Evolutionary conservation across 2,113 vertebrate genomes (phyloP), one percentile per base, ranked within the genome.

Genomic region (Vombatus ursinus): DNA sequence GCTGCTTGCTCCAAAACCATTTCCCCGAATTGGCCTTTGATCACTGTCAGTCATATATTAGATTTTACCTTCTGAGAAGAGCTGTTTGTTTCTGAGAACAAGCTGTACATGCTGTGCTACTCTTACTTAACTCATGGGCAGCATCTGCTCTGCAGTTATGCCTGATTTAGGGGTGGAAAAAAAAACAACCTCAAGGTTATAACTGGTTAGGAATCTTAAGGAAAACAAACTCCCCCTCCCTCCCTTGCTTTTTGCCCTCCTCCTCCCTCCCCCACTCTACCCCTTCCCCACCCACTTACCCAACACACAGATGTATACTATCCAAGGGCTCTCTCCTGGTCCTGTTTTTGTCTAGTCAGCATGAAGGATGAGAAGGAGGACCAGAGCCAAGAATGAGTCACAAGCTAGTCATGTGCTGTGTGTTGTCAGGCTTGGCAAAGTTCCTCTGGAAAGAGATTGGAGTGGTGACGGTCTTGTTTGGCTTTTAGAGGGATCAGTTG

Each of bases 51-150:
- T 94, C 90, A 61, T 94, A 50, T 94, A 96, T 96, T 96, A 97
- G 47, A 89, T 47, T 95, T 94, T 95, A 95, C 91, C 91, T 98
- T 98, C 98, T 1, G 57, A 98, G 98, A 98, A 98, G 95, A 95
- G 93, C 54, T 96, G 95, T 95, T 98, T 31, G 1, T 94, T 98
- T 99, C 98, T 97, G 48, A 97, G 98, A 98, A 98, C 96, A 96
- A 91, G 37, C 94, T 95, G 94, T 4, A 2, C 94, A 92, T 90
- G 89, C 52, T 96, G 95, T 92, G 92, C 94, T 97, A 77, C 97
- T 96, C 90, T 94, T 96, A 95, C 96, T 96, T 94, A 97, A 96
- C 84, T 98, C 91, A 26, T 92, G 92, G 95, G 92, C 52, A 97
- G 92, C 97, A 96, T 95, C 53, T 98, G 96, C 93, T 98, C 93